Evolutionary conservation across 2,797 vertebrate species (phyloP).

Genomic region (Chelon auratus): DNA sequence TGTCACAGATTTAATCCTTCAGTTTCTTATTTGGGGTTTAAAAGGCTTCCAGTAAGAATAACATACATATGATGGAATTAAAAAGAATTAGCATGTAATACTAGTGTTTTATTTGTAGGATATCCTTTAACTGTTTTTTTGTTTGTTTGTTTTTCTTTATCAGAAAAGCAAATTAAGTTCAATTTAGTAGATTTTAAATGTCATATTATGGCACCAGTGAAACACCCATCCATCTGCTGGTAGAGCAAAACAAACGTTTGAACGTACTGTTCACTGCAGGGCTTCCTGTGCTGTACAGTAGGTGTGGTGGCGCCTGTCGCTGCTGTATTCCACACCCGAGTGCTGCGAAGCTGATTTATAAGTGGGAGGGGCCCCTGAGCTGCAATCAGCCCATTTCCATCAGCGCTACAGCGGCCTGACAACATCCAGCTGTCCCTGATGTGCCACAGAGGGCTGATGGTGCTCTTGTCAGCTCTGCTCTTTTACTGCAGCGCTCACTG

Average conservation of each 20-base stretch:
- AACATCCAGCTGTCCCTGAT: constrained; percentile 82
- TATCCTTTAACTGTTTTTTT: neutral
- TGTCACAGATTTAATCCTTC: constrained; percentile 14
- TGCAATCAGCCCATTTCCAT: constrained; percentile 80
- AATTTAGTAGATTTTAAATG: constrained; percentile 3
- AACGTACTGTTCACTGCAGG: constrained; percentile 44
- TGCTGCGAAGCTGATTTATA: constrained; percentile 76
- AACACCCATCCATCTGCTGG: constrained; percentile 15
- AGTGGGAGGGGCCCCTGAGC: constrained; percentile 67
- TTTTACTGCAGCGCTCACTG: constrained; percentile 60
- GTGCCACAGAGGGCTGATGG: constrained; percentile 63
- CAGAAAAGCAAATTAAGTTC: neutral
- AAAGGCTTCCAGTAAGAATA: constrained; percentile 10
- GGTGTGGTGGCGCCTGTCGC: constrained; percentile 45
- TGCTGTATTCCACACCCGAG: constrained; percentile 59
- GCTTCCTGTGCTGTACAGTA: constrained; percentile 45
- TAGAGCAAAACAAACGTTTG: constrained; percentile 38
- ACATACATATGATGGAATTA: neutral
- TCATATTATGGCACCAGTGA: neutral
- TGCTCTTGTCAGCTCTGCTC: constrained; percentile 63
- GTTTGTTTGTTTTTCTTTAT: neutral
- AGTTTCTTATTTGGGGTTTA: constrained; percentile 5
- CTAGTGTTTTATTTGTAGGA: constrained; percentile 4
- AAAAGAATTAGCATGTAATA: neutral
- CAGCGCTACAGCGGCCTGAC: constrained; percentile 78